Conservation (phyloP, 2,888 invertebrate genomes). For the Neelides folsomi region DNA sequence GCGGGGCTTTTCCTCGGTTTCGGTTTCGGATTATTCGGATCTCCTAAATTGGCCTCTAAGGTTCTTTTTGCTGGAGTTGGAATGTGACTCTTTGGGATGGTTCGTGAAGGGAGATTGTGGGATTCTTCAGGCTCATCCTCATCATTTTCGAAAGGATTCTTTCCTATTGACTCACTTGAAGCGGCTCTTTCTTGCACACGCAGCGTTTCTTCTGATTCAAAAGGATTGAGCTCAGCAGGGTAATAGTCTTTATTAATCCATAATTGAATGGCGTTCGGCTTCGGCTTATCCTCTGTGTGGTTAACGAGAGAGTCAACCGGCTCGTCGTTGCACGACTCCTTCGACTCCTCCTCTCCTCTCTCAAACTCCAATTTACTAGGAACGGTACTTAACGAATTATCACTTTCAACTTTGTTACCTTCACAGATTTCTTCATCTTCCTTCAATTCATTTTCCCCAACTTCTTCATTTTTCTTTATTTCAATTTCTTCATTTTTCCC, state of each 20-base stretch:
- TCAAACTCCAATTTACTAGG: background rate
- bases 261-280: conserved; percentile 13
- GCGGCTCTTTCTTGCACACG: conserved; percentile 3
- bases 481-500: conserved; percentile 5
- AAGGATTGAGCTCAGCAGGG: conserved; percentile 71
- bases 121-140: conserved; percentile 16
- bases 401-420: background rate
- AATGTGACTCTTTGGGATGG: conserved; percentile 7
- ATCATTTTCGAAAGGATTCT: conserved; percentile 32
- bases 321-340: too few relatives aligned
- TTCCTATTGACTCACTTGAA: background rate
- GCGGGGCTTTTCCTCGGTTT: too few relatives aligned
- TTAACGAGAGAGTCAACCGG: too few relatives aligned
- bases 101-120: background rate
- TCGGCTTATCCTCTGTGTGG: background rate
- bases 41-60: background rate
- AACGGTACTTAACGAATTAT: background rate
- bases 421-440: background rate
- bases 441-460: background rate
- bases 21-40: background rate
- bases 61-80: background rate
- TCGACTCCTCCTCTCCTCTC: background rate
- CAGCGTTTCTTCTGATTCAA: conserved; percentile 55
- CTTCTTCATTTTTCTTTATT: conserved; percentile 2
- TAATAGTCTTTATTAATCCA: conserved; percentile 41